Conservation (phyloP, 2,113 vertebrate genomes). For the Neomonachus schauinslandi region DNA sequence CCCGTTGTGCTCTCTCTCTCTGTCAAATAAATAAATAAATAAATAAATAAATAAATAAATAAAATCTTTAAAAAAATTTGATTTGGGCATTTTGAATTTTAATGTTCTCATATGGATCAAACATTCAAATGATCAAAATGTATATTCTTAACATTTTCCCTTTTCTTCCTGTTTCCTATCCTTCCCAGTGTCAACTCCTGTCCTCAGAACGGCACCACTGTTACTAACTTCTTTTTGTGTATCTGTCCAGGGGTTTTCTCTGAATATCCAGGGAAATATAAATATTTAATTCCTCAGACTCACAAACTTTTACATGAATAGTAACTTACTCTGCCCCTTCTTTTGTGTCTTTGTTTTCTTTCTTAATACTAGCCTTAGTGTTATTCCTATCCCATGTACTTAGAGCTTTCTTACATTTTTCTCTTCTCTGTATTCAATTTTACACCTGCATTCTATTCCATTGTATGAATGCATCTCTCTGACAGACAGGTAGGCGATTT, state of each 20-base stretch:
- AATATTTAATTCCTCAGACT: neutral
- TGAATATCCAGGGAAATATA: neutral
- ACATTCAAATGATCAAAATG: neutral
- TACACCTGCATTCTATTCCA: neutral
- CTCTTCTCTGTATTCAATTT: neutral
- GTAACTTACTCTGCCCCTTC: neutral
- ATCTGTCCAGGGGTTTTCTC: neutral
- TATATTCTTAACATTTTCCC: neutral
- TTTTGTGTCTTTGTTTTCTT: neutral
- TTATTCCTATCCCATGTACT: neutral
- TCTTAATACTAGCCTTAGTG: neutral
- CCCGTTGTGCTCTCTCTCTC: no score
- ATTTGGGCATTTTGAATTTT: neutral
- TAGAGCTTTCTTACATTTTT: neutral
- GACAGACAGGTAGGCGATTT: neutral
- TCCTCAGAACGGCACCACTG: neutral
- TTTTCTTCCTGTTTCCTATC: neutral
- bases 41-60: no score
- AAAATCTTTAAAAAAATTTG: neutral
- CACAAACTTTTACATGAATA: neutral
- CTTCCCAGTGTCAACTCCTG: no score
- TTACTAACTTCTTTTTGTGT: neutral
- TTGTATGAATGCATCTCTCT: neutral
- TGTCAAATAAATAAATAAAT: no score
- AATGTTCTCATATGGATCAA: neutral